phyloP scores from a whole-genome alignment of 1,140 invertebrate species.

The Heliconius congener region DNA sequence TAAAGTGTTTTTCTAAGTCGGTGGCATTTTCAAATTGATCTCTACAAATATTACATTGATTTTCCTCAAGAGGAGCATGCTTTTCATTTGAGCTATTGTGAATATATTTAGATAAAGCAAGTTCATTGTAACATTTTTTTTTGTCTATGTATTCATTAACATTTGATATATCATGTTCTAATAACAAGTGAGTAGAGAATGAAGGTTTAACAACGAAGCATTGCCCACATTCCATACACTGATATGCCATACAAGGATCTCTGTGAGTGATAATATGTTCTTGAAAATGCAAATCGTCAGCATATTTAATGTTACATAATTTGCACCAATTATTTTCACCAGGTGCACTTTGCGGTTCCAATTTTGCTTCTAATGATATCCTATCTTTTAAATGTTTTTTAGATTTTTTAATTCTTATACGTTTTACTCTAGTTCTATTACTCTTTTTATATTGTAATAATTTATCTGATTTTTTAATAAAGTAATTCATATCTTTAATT shows the following conservation, averaged over 20 bases:
- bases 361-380: not conserved
- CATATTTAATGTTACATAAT: slow-evolving; percentile 8
- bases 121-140: slow-evolving; percentile 82
- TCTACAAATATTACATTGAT: slow-evolving; percentile 85
- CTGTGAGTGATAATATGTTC: slow-evolving; percentile 82
- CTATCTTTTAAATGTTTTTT: not conserved
- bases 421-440: not conserved
- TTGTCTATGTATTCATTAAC: slow-evolving; percentile 81
- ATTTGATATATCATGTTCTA: slow-evolving; percentile 83
- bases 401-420: not conserved
- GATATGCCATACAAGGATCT: slow-evolving; percentile 82
- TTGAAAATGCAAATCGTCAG: slow-evolving; percentile 57
- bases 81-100: slow-evolving; percentile 45
- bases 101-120: slow-evolving; percentile 75
- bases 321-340: slow-evolving; percentile 1
- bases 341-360: not conserved
- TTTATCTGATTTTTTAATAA: not conserved
- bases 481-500: not conserved
- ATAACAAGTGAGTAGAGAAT: slow-evolving; percentile 84
- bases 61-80: slow-evolving; percentile 78
- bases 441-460: not conserved
- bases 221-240: slow-evolving; percentile 86
- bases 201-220: slow-evolving; percentile 85
- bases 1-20: slow-evolving; percentile 83
- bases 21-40: slow-evolving; percentile 82